Base-by-base conservation (phyloP, 2,888 invertebrate species). In the Dugesia japonica region DNA sequence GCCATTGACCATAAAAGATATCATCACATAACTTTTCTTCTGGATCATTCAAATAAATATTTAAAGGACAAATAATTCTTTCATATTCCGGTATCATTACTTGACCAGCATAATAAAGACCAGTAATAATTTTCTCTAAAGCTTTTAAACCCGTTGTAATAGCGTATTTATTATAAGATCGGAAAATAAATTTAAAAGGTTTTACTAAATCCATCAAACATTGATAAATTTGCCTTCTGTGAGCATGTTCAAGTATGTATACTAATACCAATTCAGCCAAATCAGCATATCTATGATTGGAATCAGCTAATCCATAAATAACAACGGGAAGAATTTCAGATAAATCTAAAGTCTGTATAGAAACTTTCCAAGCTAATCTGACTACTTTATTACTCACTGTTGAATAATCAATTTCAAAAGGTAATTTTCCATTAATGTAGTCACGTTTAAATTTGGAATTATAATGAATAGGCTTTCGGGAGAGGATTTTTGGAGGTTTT, bases 41-140 rank as follows among this genome's bases (percentile, higher is more conserved):
- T 4, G 56, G 56, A n/a, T 23, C 56, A 56, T 56, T 56, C 17
- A 56, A 56, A n/a, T 56, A 56, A 56, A 56, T 4, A 56, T 56
- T 56, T n/a, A 56, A 56, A 4, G 56, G 56, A 56, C 56, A 20
- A 20, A 56, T 56, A 56, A 56, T 56, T 56, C 23, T 56, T 56
- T 56, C 56, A n/a, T 56, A 56, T 23, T 56, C 56, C 17, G 9
- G 4, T 7, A 56, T 56, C 56, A 56, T 56, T 9, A 56, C 23
- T 9, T 56, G 56, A n/a, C 56, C 56, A n/a, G 56, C n/a, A 56
- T 56, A 56, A 56, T 56, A 56, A n/a, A 56, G 56, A 56, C 56
- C 23, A 56, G 56, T 13, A 7, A 56, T 56, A n/a, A 56, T 56
- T 56, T 56, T 56, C 17, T 56, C 20, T n/a, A 56, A n/a, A 1